Conservation (phyloP, 92 coral and sea anemone genomes). For the Muricea muricata region DNA sequence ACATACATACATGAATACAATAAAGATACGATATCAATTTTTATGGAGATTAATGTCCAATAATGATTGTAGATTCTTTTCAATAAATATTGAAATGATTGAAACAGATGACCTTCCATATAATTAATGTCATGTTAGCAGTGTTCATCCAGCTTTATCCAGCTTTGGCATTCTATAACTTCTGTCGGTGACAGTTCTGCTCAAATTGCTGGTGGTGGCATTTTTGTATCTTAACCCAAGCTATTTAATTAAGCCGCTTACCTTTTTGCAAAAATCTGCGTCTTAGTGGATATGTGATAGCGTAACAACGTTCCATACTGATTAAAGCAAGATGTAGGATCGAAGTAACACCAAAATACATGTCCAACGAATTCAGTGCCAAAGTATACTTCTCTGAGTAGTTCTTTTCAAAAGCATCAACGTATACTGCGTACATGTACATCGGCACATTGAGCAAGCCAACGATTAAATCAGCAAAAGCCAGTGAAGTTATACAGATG, state of each 20-base stretch:
- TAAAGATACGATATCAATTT: too few species aligned
- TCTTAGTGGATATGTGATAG: conserved; percentile 82
- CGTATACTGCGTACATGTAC: conserved; percentile 32
- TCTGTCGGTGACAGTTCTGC: too few species aligned
- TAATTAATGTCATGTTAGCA: too few species aligned
- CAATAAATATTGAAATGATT: too few species aligned
- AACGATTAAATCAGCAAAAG: conserved; percentile 35
- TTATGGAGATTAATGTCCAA: too few species aligned
- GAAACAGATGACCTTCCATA: too few species aligned
- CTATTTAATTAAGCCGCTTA: conserved; percentile 12
- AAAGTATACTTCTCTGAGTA: not conserved
- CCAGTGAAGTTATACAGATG: conserved; percentile 32
- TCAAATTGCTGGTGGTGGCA: too few species aligned
- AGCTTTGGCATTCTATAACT: too few species aligned
- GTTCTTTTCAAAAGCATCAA: too few species aligned
- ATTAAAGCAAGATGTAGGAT: conserved; percentile 89
- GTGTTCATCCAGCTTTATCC: too few species aligned
- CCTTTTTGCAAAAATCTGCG: conserved; percentile 84
- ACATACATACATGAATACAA: too few species aligned
- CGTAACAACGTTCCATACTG: conserved; percentile 95
- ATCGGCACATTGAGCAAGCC: conserved; percentile 29
- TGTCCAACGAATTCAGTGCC: conserved; percentile 57
- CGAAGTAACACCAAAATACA: conserved; percentile 86
- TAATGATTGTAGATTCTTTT: too few species aligned
- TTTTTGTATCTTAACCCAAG: not conserved